Evolutionary conservation across 1,140 invertebrate species (phyloP), one percentile per base, ranked within the genome.

Genomic region (Drosophila ogumai): DNA sequence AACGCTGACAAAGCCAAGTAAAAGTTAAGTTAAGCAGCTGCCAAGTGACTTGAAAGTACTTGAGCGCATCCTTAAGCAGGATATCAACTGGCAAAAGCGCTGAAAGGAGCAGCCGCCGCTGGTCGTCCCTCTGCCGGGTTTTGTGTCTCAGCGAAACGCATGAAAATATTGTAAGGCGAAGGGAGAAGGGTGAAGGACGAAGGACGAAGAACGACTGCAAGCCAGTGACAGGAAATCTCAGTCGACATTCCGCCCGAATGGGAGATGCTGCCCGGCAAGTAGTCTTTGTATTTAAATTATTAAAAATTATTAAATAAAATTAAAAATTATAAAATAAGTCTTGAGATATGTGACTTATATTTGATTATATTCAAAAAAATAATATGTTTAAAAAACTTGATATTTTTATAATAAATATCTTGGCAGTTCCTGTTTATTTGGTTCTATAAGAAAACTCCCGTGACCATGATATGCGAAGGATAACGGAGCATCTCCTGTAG

Each of bases 21-120:
- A 85, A 90, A 90, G 85, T 90, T 90, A 90, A 90, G 81, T 90
- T 90, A 90, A 90, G 85, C 85, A 90, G 85, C 85, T 90, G 85
- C 85, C 85, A 90, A 90, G 85, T 90, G 85, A 85, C 85, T 90
- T 79, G 85, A 90, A 90, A 90, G 85, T 81, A 90, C 85, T 90
- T 90, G 85, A 90, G 85, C 85, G 85, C 85, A 90, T 90, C 85
- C 85, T 90, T 90, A 90, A 90, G 85, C 85, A 90, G 85, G 85
- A 90, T 90, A 90, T 90, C 86, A 90, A 90, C 85, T 90, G 86
- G 85, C 85, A 88, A 90, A 84, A 88, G 85, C 78, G 74, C 75
- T 82, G 77, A 80, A 88, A 88, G 80, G 75, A 79, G 74, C 81
- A 72, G 46, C 68, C 61, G 61, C 54, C 56, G 61, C 58, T 50